Conservation (phyloP, 1,140 invertebrate species). For the Chironomus tepperi region DNA sequence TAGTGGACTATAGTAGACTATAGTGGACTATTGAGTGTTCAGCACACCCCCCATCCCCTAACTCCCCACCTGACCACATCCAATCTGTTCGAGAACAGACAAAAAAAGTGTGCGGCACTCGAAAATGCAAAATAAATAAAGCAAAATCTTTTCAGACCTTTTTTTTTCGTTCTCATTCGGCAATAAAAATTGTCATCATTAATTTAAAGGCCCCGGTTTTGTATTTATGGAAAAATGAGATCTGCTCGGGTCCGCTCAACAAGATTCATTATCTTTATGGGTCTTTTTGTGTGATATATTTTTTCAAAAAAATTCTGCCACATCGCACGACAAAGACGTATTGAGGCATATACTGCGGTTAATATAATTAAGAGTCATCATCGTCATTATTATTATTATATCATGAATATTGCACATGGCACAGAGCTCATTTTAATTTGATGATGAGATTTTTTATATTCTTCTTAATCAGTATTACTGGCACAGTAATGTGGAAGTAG, state of each 20-base stretch:
- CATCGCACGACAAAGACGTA: not conserved
- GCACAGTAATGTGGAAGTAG: not conserved
- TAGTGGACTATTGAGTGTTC: too few relatives aligned
- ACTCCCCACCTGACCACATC: not conserved
- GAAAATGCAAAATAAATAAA: not conserved
- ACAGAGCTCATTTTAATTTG: not conserved
- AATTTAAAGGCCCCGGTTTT: not conserved
- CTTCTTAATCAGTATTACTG: too few relatives aligned
- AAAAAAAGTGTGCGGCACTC: not conserved
- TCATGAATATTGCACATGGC: not conserved
- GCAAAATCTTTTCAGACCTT: not conserved
- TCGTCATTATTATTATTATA: not conserved
- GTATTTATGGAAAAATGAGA: conserved; percentile 11
- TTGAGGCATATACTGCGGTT: not conserved
- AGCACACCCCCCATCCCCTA: not conserved
- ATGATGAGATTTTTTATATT: not conserved
- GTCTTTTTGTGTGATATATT: not conserved
- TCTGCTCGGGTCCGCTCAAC: not conserved
- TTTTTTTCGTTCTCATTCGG: not conserved
- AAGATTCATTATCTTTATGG: conserved; percentile 23
- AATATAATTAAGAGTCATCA: conserved; percentile 5
- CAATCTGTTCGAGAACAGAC: not conserved
- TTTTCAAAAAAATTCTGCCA: not conserved
- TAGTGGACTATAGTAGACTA: too few relatives aligned
- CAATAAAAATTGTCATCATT: conserved; percentile 20